These are phyloP conservation scores for Periplaneta americana DNA, from an alignment of 1,140 invertebrate species.

Conservation along the genomic window DNA sequence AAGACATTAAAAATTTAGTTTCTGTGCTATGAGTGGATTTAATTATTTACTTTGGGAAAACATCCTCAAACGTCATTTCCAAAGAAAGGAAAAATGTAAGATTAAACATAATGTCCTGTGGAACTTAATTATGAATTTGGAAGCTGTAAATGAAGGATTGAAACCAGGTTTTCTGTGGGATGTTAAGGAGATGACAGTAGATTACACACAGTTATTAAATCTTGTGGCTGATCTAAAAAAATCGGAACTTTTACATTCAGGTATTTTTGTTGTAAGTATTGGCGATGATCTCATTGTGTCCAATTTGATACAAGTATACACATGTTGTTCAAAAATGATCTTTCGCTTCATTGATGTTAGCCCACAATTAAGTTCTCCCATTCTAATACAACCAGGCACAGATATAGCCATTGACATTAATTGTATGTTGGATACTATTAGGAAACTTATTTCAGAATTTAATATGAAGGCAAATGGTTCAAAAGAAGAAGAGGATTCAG, in stretches of 20 bases:
- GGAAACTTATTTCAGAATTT: background rate
- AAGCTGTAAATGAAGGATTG: background rate
- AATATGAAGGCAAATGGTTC: background rate
- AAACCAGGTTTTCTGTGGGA: constrained; percentile 10
- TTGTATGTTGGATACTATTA: background rate
- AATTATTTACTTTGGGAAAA: background rate
- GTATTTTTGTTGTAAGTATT: background rate
- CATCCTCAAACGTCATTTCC: background rate
- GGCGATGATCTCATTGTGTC: background rate
- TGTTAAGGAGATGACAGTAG: background rate
- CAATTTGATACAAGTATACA: background rate
- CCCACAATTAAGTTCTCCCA: background rate
- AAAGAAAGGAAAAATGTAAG: background rate
- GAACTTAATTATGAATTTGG: background rate
- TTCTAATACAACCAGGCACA: background rate
- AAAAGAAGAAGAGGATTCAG: no score
- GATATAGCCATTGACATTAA: background rate
- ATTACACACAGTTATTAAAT: background rate
- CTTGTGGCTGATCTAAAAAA: background rate
- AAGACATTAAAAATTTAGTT: no score
- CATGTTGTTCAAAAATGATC: background rate
- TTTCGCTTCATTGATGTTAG: background rate
- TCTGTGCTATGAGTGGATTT: background rate
- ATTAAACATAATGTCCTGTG: background rate
- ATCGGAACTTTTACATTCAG: background rate